These are phyloP conservation scores for Polia nebulosa DNA, from an alignment of 2,888 invertebrate species.

Conservation along the genomic window DNA sequence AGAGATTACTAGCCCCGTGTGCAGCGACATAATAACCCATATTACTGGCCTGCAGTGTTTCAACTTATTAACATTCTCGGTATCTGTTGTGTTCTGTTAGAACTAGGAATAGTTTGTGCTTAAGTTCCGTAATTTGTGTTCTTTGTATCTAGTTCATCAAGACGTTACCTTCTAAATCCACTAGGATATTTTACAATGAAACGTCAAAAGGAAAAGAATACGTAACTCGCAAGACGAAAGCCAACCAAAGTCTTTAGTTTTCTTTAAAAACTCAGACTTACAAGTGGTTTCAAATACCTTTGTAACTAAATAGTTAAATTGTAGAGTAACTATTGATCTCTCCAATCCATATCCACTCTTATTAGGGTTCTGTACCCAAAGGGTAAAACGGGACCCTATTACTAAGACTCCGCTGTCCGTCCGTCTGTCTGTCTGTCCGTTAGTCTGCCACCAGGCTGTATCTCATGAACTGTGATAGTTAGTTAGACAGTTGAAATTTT, in stretches of 20 bases:
- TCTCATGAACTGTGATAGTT: too few relatives aligned
- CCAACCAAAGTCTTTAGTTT: background rate
- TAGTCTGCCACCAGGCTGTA: too few relatives aligned
- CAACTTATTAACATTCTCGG: slow-evolving; percentile 14
- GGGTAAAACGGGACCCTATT: too few relatives aligned
- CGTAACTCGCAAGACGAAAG: background rate
- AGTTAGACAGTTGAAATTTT: too few relatives aligned
- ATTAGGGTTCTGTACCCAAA: too few relatives aligned
- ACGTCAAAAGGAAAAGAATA: too few relatives aligned
- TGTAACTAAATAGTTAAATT: background rate
- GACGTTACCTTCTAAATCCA: too few relatives aligned
- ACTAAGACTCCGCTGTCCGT: too few relatives aligned
- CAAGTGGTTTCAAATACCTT: background rate
- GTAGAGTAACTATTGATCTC: background rate
- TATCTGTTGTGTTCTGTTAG: slow-evolving; percentile 24
- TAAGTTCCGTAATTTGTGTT: background rate
- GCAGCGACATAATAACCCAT: slow-evolving; percentile 51
- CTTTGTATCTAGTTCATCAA: background rate
- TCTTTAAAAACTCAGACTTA: background rate
- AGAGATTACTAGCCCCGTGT: slow-evolving; percentile 37
- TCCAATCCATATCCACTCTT: too few relatives aligned
- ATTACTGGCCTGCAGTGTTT: slow-evolving; percentile 23
- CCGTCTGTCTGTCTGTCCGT: too few relatives aligned
- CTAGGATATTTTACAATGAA: background rate
- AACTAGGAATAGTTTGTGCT: background rate